Evolutionary conservation across 2,113 vertebrate genomes (phyloP).

Genomic region (Mus pahari): DNA sequence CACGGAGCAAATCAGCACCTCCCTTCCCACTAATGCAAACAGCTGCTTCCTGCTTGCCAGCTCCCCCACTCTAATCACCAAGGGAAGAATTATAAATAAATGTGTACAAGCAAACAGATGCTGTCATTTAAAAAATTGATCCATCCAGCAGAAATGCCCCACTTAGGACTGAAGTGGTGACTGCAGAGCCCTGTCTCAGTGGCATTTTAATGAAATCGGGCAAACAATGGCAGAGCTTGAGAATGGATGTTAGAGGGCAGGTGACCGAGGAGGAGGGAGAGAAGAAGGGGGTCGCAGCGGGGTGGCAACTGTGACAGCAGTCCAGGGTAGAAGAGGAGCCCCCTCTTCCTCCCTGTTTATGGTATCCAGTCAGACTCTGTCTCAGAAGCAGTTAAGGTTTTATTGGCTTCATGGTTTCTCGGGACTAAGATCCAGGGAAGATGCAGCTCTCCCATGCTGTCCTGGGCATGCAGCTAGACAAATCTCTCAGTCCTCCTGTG

Average conservation of each 20-base stretch:
- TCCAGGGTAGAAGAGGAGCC: rapidly evolving
- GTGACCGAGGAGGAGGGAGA: conserved; percentile 19
- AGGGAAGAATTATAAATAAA: conserved; percentile 88
- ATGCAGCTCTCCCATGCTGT: neutral
- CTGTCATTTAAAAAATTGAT: conserved; percentile 87
- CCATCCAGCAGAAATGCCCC: conserved; percentile 84
- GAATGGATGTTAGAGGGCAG: conserved; percentile 72
- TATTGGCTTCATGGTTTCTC: neutral
- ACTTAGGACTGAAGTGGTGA: conserved; percentile 82
- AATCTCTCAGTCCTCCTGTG: neutral
- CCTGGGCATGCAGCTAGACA: neutral
- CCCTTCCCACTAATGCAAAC: conserved; percentile 83
- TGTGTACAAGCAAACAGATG: conserved; percentile 88
- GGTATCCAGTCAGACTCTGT: neutral
- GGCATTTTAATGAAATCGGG: conserved; percentile 82
- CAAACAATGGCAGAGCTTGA: conserved; percentile 60
- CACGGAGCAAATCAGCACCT: conserved; percentile 87
- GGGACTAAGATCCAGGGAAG: neutral
- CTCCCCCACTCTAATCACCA: conserved; percentile 80
- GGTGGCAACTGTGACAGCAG: neutral
- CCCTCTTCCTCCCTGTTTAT: neutral
- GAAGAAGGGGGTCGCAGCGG: neutral
- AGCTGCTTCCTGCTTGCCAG: conserved; percentile 87
- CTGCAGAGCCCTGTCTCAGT: conserved; percentile 77
- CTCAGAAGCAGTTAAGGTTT: neutral